Evolutionary conservation across 2,797 vertebrate species (phyloP).

Genomic region (Propithecus deckenii): DNA sequence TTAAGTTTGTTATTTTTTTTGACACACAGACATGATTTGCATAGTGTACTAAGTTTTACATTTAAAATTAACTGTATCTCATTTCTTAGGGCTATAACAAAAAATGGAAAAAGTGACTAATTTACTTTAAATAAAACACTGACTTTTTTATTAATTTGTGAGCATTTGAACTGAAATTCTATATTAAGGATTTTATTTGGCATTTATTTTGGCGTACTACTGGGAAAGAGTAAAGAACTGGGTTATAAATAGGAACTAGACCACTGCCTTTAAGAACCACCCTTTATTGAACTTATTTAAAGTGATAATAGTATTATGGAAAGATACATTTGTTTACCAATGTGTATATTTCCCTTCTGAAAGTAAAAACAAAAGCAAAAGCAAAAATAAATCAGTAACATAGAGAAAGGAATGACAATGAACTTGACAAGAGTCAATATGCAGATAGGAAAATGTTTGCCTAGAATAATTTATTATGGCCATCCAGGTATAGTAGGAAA

Average conservation of each 20-base stretch:
- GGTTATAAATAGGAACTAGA: conserved; percentile 48
- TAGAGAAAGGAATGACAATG: conserved; percentile 52
- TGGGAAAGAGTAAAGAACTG: conserved; percentile 58
- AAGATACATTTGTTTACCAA: conserved; percentile 27
- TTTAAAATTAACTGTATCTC: conserved; percentile 85
- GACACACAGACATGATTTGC: conserved; percentile 86
- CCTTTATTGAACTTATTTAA: conserved; percentile 56
- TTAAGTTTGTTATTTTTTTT: conserved; percentile 88
- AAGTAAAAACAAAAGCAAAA: conserved; percentile 57
- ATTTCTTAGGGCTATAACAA: conserved; percentile 81
- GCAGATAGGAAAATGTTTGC: conserved; percentile 72
- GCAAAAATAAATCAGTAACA: conserved; percentile 59
- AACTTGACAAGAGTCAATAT: conserved; percentile 69
- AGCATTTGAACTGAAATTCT: conserved; percentile 77
- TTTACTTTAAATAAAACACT: conserved; percentile 81
- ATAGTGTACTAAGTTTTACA: conserved; percentile 83
- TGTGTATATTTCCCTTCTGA: conserved; percentile 58
- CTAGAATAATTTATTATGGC: conserved; percentile 54
- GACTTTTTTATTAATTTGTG: conserved; percentile 79
- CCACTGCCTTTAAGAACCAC: conserved; percentile 58
- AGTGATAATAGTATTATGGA: conserved; percentile 32
- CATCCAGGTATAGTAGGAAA: conserved; percentile 66
- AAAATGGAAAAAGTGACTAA: conserved; percentile 82
- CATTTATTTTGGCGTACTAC: conserved; percentile 69
- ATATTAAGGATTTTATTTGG: conserved; percentile 72